Conservation (phyloP, 2,888 invertebrate species). For the Megaustenia siamemsis region DNA sequence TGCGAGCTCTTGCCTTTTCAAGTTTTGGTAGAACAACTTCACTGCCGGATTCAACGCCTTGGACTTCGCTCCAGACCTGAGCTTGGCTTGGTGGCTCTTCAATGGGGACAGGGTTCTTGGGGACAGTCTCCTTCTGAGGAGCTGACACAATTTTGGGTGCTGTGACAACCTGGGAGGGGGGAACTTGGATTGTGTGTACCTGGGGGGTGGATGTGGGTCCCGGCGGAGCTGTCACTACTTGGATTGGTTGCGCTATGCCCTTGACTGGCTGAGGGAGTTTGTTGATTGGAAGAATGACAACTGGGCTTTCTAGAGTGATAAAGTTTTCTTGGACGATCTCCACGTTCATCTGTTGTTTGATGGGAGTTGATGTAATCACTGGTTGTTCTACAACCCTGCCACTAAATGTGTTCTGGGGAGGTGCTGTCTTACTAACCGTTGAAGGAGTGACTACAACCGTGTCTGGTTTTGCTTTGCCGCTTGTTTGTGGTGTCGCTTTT, state of each 20-base stretch:
- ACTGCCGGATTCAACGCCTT: slow-evolving; percentile 45
- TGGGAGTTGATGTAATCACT: slow-evolving; percentile 15
- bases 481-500: slow-evolving; percentile 1
- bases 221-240: background rate
- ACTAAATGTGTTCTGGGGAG: slow-evolving; percentile 38
- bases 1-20: slow-evolving; percentile 46
- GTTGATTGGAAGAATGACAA: slow-evolving; percentile 36
- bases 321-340: slow-evolving; percentile 23
- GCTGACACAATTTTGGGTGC: background rate
- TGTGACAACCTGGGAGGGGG: background rate
- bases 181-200: slow-evolving; percentile 20
- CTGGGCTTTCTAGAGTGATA: slow-evolving; percentile 48
- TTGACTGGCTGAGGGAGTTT: slow-evolving; percentile 11
- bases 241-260: background rate
- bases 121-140: background rate
- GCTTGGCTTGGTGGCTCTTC: background rate
- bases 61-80: slow-evolving; percentile 31
- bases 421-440: background rate
- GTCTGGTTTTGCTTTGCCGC: slow-evolving; percentile 23
- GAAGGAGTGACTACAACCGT: background rate
- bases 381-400: slow-evolving; percentile 37
- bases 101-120: background rate
- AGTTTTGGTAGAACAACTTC: slow-evolving; percentile 54
- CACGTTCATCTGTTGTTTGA: background rate
- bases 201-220: background rate